phyloP scores from a whole-genome alignment of 2,888 invertebrate genomes.

The Chironomus tentans region DNA sequence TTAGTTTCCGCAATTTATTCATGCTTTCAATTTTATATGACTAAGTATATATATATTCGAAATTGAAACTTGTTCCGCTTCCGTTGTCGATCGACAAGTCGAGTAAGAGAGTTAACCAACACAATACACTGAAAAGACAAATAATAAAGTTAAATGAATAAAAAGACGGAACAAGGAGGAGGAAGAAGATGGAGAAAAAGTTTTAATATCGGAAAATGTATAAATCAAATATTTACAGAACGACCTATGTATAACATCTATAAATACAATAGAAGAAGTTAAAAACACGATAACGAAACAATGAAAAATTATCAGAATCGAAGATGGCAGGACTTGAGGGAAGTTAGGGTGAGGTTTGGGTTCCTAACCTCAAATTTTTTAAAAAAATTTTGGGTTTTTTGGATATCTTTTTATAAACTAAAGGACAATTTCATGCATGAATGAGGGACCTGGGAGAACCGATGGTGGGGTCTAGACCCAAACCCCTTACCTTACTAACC shows the following conservation, averaged over 20 bases:
- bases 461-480: too few species aligned
- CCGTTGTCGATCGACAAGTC: background rate
- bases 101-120: background rate
- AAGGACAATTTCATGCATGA: too few species aligned
- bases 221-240: slow-evolving; percentile 23
- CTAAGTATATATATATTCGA: too few species aligned
- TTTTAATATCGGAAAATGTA: slow-evolving; percentile 26
- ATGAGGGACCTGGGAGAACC: too few species aligned
- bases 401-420: too few species aligned
- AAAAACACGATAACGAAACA: slow-evolving; percentile 6
- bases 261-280: background rate
- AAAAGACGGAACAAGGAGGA: background rate
- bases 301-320: background rate
- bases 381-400: too few species aligned
- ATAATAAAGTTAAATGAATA: slow-evolving; percentile 1
- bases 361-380: too few species aligned
- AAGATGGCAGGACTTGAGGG: background rate
- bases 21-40: background rate
- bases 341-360: background rate
- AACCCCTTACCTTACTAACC: too few species aligned
- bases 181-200: background rate
- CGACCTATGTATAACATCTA: background rate
- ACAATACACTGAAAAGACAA: slow-evolving; percentile 14
- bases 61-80: background rate
- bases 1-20: background rate